Evolutionary conservation across 2,888 invertebrate species (phyloP), one percentile per base, ranked within the genome.

Genomic region (Pyrocoelia pectoralis): DNA sequence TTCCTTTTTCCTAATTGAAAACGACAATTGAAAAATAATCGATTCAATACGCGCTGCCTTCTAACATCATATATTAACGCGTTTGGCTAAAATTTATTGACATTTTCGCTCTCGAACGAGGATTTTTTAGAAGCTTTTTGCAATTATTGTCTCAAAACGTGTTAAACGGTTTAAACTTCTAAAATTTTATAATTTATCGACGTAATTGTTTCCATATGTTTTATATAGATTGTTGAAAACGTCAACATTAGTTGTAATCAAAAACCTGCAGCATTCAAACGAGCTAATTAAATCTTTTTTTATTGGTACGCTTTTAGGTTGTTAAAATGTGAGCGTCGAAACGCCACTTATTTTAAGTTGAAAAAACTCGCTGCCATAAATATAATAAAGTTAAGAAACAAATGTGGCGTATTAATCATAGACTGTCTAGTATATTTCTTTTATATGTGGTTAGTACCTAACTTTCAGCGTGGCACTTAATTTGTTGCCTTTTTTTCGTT

Each of bases 11-110:
- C 67, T 72, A 72, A 72, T 72, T 72, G 70, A 72, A 72, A 70
- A 68, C 66, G 69, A 70, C 71, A 70, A 70, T 70, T 65, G 70
- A 70, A 70, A 69, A 69, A 70, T 69, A 67, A 72, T 72, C 69
- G 70, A 72, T 70, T 68, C 65, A 62, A 50, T 56, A 64, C 64
- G 48, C 6, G 24, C 24, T 24, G 24, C n/a, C 49, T 40, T 38
- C 49, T 60, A 52, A 61, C 66, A 67, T 65, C 68, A 70, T 72
- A 70, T 68, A 70, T 70, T 70, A 71, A 68, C 66, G 33, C 33
- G 63, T 61, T 66, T 49, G 68, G 68, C n/a, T 66, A n/a, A 66
- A 65, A 72, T 72, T 67, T 70, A 72, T 72, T 68, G 69, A 70
- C 70, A 70, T 59, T 59, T n/a, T n/a, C n/a, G n/a, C 63, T 46